Conservation (phyloP, 2,888 invertebrate species). For the Cerastis leucographa region DNA sequence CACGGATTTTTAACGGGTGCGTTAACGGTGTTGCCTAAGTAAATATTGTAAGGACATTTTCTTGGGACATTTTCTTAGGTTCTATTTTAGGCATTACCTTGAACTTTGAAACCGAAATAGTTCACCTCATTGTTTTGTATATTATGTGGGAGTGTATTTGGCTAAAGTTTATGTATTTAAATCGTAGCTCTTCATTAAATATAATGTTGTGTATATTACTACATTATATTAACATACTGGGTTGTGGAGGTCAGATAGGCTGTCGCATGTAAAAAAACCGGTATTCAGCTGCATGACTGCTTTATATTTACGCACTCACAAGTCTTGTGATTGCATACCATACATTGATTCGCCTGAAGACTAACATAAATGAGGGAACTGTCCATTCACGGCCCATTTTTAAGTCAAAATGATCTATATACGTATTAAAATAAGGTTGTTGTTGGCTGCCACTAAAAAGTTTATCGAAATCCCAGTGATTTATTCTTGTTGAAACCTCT, state of each 20-base stretch:
- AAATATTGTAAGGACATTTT: conserved; percentile 32
- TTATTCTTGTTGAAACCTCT: not conserved
- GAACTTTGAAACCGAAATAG: not conserved
- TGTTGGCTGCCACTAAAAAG: not conserved
- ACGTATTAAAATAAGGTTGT: not conserved
- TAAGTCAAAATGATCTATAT: not conserved
- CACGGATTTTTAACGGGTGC: not conserved
- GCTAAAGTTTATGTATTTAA: not conserved
- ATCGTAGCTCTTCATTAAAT: not conserved
- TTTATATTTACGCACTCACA: not conserved
- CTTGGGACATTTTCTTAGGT: conserved; percentile 3
- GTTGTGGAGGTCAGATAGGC: too few relatives aligned
- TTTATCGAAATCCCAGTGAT: not conserved
- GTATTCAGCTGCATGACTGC: too few relatives aligned
- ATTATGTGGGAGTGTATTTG: not conserved
- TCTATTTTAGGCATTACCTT: conserved; percentile 40
- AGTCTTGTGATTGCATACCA: not conserved
- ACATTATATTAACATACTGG: not conserved
- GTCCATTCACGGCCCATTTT: not conserved
- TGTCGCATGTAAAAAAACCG: too few relatives aligned
- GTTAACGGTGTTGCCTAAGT: conserved; percentile 9
- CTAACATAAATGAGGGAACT: not conserved
- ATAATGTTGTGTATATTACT: not conserved
- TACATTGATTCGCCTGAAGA: not conserved
- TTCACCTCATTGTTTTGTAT: too few relatives aligned